Base-by-base conservation (phyloP, 1,140 invertebrate species). In the Lysiphlebus fabarum region DNA sequence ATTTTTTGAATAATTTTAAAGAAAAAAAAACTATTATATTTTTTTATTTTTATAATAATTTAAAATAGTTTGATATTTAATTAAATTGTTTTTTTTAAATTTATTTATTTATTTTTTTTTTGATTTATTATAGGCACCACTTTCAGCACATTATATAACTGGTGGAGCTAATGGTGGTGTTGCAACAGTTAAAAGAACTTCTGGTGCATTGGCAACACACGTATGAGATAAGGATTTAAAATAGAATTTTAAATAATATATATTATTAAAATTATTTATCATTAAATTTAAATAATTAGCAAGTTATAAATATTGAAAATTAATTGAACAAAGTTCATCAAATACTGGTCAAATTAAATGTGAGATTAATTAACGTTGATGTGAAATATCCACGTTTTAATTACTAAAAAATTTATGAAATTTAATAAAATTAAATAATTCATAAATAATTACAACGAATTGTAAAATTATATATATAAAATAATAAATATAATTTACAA, bases 161-260 rank as follows among this genome's bases (percentile, higher is more conserved):
- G 76, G 79, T 60, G 68, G 82, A 57, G 73, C 77, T 59, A 73
- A 82, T 73, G 74, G 79, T 69, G 71, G 83, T 69, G 75, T 82
- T 64, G 77, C 77, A 26, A 79, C 77, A 48, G 78, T 79, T 6
- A 80, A 80, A 51, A 75, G 78, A 54, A 78, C 78, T 7, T 72
- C 75, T 40, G 83, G 82, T 45, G 84, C 83, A 34, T 69, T 85
- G 62, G 83, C 83, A 55, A 85, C 83, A 67, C 83, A 84, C 63
- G 83, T 85, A 78, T 84, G 81, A 81, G 77, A 74, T 69, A 70
- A 72, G 75, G 72, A 70, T 65, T 71, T 67, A 64, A 76, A 77
- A 68, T 78, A 79, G 76, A 77, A 71, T 64, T 68, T 66, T 44
- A n/a, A 45, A 54, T 38, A 10, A 11, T 26, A 14, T n/a, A n/a